Base-by-base conservation (phyloP, 2,888 invertebrate genomes). In the Drosophila aldrichi region DNA sequence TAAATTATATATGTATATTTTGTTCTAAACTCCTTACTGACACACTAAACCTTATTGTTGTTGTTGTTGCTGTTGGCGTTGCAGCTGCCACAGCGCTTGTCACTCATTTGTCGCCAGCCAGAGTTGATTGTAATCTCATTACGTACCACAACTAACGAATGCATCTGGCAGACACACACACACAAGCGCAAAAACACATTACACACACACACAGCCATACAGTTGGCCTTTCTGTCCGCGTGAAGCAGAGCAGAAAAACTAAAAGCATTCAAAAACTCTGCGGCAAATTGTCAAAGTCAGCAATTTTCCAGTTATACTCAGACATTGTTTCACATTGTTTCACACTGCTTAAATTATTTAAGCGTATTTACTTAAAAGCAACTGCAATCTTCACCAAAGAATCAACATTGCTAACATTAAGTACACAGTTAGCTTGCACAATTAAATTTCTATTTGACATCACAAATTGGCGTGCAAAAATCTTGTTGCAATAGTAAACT, bases 241-340 rank as follows among this genome's bases (percentile, higher is more conserved):
- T 59, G 71, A 87, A 87, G 86, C 90, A 89, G 90, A 89, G 88
- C 86, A 77, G 77, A 81, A 76, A 70, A 73, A 54, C 71, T 48
- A 67, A 81, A 68, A 65, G 71, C 77, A 79, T 69, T 76, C 78
- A 63, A 71, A 79, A 80, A 71, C 82, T 74, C 70, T 82, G 82
- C 59, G 55, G 72, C 68, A 77, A 71, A 86, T 74, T 86, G 79
- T 79, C 66, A 74, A 60, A 74, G 46, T 72, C 49, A 52, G 36
- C 64, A 61, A 54, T 76, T 74, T 57, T 56, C 70, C 80, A 77
- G 74, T 80, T 78, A 73, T 58, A 60, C 61, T 40, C 38, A 40
- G 40, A 59, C 67, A 77, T 63, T 70, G 58, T 75, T 75, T 22
- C 16, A 55, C 63, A 85, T 75, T 77, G 69, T 79, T 74, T 76